These are phyloP conservation scores for Ivindomyrus marchei DNA, from an alignment of 2,113 vertebrate species.

Conservation along the genomic window DNA sequence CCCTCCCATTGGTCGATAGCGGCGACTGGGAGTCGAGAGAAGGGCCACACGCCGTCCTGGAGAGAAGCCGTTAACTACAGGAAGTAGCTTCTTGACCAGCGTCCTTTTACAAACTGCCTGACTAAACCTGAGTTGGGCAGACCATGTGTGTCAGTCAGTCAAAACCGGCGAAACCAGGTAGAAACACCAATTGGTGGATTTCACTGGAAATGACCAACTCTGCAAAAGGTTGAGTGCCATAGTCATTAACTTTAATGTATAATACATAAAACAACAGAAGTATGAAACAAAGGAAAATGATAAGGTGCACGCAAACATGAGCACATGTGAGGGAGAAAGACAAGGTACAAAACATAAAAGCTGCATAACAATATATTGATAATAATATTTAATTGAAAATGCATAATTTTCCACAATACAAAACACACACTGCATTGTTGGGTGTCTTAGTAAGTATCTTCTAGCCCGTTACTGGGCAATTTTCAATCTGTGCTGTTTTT, in stretches of 20 bases:
- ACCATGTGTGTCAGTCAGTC: background rate
- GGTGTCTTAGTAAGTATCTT: background rate
- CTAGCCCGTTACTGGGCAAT: background rate
- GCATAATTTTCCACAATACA: background rate
- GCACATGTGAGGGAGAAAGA: background rate
- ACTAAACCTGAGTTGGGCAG: background rate
- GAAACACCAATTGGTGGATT: background rate
- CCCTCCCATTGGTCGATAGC: background rate
- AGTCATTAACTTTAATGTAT: background rate
- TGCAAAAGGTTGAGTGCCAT: background rate
- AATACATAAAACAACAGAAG: background rate
- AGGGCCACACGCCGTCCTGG: background rate
- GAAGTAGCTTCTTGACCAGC: background rate
- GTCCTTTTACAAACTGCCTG: background rate
- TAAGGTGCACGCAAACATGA: background rate
- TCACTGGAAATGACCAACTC: background rate
- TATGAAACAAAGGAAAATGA: background rate
- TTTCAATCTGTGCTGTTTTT: background rate
- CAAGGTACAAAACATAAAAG: background rate
- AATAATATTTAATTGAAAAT: background rate
- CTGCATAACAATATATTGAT: background rate
- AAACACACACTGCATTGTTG: background rate
- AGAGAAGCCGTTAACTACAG: background rate
- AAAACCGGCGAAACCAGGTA: background rate
- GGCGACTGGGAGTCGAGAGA: background rate